Evolutionary conservation across 2,113 vertebrate genomes (phyloP), one percentile per base, ranked within the genome.

Genomic region (Myocastor coypus): DNA sequence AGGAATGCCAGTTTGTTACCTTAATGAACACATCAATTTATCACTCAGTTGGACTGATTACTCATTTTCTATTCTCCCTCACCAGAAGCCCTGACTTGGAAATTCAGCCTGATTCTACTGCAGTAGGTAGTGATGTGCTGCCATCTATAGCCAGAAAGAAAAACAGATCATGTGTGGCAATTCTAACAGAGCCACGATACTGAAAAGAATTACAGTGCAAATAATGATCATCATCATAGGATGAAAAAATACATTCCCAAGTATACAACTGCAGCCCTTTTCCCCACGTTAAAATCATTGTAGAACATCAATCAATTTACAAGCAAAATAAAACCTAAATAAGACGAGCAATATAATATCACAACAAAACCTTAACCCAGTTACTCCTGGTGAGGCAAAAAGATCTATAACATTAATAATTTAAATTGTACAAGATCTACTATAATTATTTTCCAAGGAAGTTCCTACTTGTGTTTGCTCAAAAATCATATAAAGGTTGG

Each of bases 81-180:
- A 83, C 86, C 96, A 81, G 20, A 37, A 71, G 61, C 71, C 94
- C 92, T 69, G 88, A 86, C 83, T 92, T 63, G 55, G 52, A 88
- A 83, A 63, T 11, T 0, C 30, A 37, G 66, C 26, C 9, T 26
- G 30, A 16, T 7, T 30, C 16, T 77, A 28, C 13, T 42, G 69
- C 12, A 0, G 0, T 95, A 66, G 69, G 34, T 5, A 59, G 96
- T 50, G 69, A 3, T 85, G 77, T 95, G 55, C 97, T 97, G 97
- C 97, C 97, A 97, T 84, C 97, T 96, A 95, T 3, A 59, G 97
- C 40, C 37, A 7, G 66, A 84, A 87, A 64, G 75, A 5, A 46
- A 82, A 66, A 95, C 77, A 71, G 63, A n/a, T 1, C 20, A 26
- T 3, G 3, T 19, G 16, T 42, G 71, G n/a, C 6, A 28, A 55